These are phyloP conservation scores for Sinella curviseta DNA, from an alignment of 1,140 invertebrate genomes.

Conservation along the genomic window DNA sequence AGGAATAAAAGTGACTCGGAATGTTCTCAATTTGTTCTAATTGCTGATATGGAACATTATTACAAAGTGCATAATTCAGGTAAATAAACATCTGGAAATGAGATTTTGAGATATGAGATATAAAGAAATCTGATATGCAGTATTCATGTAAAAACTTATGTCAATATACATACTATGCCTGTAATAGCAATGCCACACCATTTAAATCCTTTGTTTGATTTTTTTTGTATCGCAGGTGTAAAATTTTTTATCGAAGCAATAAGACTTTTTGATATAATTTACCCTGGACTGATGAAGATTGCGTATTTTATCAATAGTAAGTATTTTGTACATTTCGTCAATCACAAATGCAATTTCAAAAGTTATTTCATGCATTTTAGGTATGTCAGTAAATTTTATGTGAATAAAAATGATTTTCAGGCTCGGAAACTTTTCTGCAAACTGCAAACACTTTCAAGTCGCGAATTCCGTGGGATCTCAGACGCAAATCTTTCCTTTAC, in stretches of 20 bases:
- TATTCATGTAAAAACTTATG: no score
- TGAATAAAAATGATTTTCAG: neutral
- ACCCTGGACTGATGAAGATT: neutral
- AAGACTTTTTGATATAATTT: neutral
- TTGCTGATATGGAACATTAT: slow-evolving; percentile 2
- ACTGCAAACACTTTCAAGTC: neutral
- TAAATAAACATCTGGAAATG: neutral
- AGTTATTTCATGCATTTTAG: neutral
- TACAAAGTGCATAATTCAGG: neutral
- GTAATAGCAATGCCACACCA: no score
- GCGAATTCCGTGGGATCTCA: neutral
- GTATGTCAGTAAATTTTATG: neutral
- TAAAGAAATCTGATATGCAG: no score
- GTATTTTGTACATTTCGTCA: neutral
- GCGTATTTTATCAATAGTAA: neutral
- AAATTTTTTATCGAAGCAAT: neutral
- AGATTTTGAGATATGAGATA: no score
- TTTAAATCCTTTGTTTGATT: neutral
- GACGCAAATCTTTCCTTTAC: neutral
- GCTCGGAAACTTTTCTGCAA: neutral
- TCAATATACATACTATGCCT: no score
- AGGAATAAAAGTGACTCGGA: neutral
- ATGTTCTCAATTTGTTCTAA: slow-evolving; percentile 1
- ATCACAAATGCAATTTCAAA: neutral
- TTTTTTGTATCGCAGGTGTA: neutral